phyloP scores from a whole-genome alignment of 2,113 vertebrate genomes.

The Heterotis niloticus region DNA sequence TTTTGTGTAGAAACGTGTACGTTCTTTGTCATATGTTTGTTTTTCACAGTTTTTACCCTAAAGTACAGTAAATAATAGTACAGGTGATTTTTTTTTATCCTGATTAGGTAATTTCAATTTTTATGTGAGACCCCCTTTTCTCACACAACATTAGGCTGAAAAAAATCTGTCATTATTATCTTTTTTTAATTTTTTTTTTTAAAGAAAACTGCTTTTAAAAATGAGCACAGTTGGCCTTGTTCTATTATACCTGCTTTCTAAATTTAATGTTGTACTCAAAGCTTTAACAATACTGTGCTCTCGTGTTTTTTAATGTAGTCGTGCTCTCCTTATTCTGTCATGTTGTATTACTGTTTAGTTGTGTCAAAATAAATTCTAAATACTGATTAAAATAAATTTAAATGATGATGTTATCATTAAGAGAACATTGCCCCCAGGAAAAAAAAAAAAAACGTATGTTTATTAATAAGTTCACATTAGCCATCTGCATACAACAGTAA shows the following conservation, averaged over 20 bases:
- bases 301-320: background rate
- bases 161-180: no score
- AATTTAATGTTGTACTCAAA: background rate
- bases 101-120: no score
- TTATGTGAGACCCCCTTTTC: no score
- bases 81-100: no score
- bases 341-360: background rate
- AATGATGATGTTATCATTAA: background rate
- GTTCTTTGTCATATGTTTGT: background rate
- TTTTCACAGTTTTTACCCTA: background rate
- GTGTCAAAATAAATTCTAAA: background rate
- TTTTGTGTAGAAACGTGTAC: background rate
- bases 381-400: background rate
- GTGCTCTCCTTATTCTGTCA: background rate
- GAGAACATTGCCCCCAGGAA: no score
- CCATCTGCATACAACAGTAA: no score
- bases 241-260: background rate
- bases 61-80: background rate
- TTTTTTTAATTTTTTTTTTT: no score
- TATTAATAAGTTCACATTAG: no score
- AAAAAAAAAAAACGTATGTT: no score
- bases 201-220: no score
- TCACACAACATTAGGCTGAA: no score
- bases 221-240: background rate
- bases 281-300: background rate